Evolutionary conservation across 2,888 invertebrate genomes (phyloP).

Genomic region (Cataglyphis cursor): DNA sequence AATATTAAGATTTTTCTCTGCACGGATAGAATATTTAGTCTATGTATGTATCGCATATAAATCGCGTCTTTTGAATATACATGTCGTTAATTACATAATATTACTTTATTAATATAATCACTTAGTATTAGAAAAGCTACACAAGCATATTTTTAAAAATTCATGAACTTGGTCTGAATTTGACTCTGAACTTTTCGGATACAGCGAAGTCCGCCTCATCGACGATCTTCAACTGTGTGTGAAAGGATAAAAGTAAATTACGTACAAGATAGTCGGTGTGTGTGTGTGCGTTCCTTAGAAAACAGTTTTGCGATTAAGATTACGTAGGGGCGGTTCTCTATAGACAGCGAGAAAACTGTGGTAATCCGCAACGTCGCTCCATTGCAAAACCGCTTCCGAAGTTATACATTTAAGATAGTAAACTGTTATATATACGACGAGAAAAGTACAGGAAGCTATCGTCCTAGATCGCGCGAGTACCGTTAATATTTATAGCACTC

Average conservation of each 20-base stretch:
- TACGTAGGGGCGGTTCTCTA: constrained; percentile 28
- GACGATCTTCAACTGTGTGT: constrained; percentile 34
- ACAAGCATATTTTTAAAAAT: not conserved
- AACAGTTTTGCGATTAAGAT: constrained; percentile 57
- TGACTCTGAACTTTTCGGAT: constrained; percentile 49
- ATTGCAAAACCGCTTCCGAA: constrained; percentile 33
- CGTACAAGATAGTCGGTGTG: constrained; percentile 56
- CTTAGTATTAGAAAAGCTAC: not conserved
- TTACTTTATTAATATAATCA: constrained; percentile 23
- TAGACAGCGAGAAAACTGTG: constrained; percentile 9
- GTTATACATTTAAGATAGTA: constrained; percentile 42
- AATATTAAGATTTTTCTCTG: too few relatives aligned
- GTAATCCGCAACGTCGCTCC: constrained; percentile 20
- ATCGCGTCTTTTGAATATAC: not conserved
- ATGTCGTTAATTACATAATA: not conserved
- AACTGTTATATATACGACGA: constrained; percentile 37
- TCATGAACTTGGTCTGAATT: constrained; percentile 34
- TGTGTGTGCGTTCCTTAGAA: constrained; percentile 53
- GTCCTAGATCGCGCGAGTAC: constrained; percentile 19
- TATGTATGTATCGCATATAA: not conserved
- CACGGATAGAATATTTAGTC: not conserved
- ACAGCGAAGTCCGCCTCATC: constrained; percentile 35
- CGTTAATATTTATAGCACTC: constrained; percentile 18
- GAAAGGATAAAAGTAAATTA: constrained; percentile 43
- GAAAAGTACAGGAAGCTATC: constrained; percentile 16